These are phyloP conservation scores for Amblyornis subalaris DNA, from an alignment of 2,113 vertebrate genomes.

Conservation along the genomic window DNA sequence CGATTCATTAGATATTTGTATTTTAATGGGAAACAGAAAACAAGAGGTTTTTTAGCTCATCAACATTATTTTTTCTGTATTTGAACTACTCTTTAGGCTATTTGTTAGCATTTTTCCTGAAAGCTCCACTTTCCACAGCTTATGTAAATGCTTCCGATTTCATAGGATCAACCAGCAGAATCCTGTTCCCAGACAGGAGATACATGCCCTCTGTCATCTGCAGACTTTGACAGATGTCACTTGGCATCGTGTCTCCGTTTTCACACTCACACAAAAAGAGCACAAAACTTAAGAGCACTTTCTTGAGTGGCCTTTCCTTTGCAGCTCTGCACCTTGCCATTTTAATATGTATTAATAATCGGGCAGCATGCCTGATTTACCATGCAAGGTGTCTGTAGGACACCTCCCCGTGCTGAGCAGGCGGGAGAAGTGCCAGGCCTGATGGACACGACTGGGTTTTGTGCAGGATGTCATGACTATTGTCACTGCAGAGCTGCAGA, in stretches of 20 bases:
- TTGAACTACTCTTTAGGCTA: background rate
- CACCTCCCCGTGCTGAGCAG: background rate
- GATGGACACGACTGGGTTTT: background rate
- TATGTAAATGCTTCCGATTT: background rate
- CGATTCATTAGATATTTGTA: background rate
- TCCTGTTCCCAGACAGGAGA: background rate
- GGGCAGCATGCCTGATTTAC: background rate
- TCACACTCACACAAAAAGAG: background rate
- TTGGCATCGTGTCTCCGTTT: slow-evolving; percentile 6
- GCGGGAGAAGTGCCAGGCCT: background rate
- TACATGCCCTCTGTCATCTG: background rate
- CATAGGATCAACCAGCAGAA: background rate
- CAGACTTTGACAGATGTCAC: background rate
- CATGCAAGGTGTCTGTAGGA: background rate
- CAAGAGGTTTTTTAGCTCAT: background rate
- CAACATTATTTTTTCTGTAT: background rate
- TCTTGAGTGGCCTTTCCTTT: background rate
- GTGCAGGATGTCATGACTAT: background rate
- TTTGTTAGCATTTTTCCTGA: background rate
- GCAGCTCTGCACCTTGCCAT: background rate
- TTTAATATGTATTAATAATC: background rate
- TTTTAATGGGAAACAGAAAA: background rate
- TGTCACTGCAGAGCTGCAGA: background rate
- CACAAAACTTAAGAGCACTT: background rate
- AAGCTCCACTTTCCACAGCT: background rate